Evolutionary conservation across 92 coral and sea anemone species (phyloP), one percentile per base, ranked within the genome.

Genomic region (Porites rus): DNA sequence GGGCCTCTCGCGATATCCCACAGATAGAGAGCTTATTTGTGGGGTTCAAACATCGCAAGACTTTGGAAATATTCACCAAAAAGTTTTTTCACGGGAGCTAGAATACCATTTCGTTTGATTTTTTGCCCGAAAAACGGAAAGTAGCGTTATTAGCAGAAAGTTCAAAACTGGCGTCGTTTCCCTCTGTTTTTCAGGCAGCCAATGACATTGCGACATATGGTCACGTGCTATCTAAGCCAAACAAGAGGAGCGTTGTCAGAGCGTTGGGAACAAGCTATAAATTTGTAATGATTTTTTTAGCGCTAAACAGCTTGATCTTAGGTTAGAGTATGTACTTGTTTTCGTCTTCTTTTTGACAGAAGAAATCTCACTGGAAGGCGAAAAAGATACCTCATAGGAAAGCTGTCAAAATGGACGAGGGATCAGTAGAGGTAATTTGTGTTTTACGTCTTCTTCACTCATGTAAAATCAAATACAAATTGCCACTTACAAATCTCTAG

Each of bases 261-360:
- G 92, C 93, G 94, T 93, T 93, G 90, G 92, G 89, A 85, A 67
- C 65, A 75, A 67, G 88, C 83, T 75, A 94, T 92, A 90, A 92
- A 93, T 94, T 93, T 90, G 96, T 94, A 94, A 93, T 88, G 91
- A 77, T 92, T 85, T 75, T 75, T 67, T 71, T 38, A 53, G 63
- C 77, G 76, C 87, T 61, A 59, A 71, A 71, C 70, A 69, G 72
- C 51, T 59, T 31, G 79, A 74, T 61, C 43, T 17, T 50, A 62
- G 43, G 65, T 38, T 76, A 80, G 78, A 58, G 53, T 38, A 69
- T 65, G 83, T 76, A 83, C 28, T 51, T 51, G 79, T 65, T 76
- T 69, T 76, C 51, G 11, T 6, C 46, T n/a, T 8, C 22, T 76
- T 38, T 85, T 53, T 76, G 68, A 13, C 1, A 65, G 72, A 59